Evolutionary conservation across 2,888 invertebrate species (phyloP).

Genomic region (Bellardia pandia): DNA sequence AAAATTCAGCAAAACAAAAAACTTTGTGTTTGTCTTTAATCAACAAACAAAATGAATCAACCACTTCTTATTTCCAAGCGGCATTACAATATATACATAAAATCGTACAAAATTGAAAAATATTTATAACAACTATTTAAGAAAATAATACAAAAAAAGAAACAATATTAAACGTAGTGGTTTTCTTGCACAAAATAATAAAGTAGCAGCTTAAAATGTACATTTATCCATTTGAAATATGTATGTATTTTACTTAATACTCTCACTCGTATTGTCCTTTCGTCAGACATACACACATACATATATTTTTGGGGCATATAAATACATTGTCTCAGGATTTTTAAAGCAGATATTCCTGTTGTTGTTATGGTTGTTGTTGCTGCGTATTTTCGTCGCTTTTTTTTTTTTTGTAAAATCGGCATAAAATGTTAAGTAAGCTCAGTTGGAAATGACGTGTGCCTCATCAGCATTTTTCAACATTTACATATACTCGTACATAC

Average conservation of each 20-base stretch:
- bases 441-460: slow-evolving; percentile 74
- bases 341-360: neutral
- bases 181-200: slow-evolving; percentile 13
- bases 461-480: slow-evolving; percentile 73
- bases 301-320: slow-evolving; percentile 42
- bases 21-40: neutral
- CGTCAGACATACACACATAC: slow-evolving; percentile 15
- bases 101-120: slow-evolving; percentile 4
- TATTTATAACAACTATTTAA: slow-evolving; percentile 45
- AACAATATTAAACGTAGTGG: no score
- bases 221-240: slow-evolving; percentile 30
- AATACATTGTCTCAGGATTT: slow-evolving; percentile 59
- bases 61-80: slow-evolving; percentile 28
- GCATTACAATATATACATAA: neutral
- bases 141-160: no score
- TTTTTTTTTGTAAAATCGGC: slow-evolving; percentile 55
- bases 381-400: slow-evolving; percentile 39
- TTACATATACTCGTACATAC: neutral
- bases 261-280: slow-evolving; percentile 28
- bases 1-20: neutral
- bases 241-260: slow-evolving; percentile 1
- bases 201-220: slow-evolving; percentile 58
- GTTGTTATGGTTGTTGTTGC: slow-evolving; percentile 27
- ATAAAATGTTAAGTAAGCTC: slow-evolving; percentile 70
- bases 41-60: slow-evolving; percentile 12